Conservation (phyloP, 2,113 vertebrate genomes). For the Pedetes capensis region DNA sequence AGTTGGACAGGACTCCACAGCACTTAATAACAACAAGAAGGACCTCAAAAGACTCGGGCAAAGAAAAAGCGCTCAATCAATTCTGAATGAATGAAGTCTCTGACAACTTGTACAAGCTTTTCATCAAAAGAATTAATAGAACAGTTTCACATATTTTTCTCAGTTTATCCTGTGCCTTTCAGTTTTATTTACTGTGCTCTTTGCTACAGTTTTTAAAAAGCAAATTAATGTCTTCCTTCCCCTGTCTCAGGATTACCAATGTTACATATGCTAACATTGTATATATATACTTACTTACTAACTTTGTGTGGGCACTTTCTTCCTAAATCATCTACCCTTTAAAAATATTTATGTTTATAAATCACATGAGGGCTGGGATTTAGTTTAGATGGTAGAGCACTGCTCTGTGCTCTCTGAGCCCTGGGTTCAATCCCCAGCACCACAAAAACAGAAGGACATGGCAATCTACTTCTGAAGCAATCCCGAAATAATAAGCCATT, state of each 20-base stretch:
- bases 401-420: no score
- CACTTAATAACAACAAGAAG: no score
- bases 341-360: neutral
- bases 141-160: neutral
- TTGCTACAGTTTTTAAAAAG: neutral
- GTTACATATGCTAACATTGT: neutral
- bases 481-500: no score
- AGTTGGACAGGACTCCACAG: no score
- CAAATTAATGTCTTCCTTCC: neutral
- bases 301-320: neutral
- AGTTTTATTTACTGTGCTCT: neutral
- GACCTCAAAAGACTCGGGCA: neutral
- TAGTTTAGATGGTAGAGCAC: no score
- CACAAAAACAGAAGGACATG: no score
- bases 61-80: neutral
- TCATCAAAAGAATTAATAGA: neutral
- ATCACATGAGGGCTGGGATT: no score
- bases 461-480: no score
- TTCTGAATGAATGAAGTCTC: neutral
- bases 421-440: no score
- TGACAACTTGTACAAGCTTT: neutral
- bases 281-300: neutral
- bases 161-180: neutral
- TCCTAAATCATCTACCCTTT: neutral
- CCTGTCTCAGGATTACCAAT: neutral